Percentiles rank a stretch among this genome's conserved stretches.
Evolutionary conservation across 2,113 vertebrate genomes (phyloP).

Genomic region (Cephalopterus ornatus): DNA sequence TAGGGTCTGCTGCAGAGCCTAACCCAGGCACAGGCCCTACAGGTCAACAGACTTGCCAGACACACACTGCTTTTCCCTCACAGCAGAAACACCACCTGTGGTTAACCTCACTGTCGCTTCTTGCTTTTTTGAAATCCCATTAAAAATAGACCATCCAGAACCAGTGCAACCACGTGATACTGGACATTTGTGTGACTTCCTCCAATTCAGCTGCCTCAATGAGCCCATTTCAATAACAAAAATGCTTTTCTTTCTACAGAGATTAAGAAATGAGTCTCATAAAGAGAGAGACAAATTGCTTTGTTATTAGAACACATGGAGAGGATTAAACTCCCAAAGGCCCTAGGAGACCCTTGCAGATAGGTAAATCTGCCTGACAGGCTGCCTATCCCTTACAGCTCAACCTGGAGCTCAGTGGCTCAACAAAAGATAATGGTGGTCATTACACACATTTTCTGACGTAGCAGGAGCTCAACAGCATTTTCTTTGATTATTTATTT

Average conservation of each 20-base stretch:
- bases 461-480: neutral
- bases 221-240: neutral
- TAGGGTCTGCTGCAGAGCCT: neutral
- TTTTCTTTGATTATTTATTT: neutral
- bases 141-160: conserved; percentile 1
- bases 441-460: neutral
- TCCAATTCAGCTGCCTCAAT: neutral
- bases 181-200: neutral
- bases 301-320: neutral
- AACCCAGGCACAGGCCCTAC: neutral
- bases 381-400: neutral
- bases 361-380: neutral
- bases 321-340: neutral
- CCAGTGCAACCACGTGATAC: neutral
- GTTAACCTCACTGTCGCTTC: neutral
- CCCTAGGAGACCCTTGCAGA: neutral
- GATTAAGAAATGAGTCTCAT: neutral
- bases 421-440: neutral
- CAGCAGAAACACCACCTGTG: neutral
- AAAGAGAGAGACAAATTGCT: neutral
- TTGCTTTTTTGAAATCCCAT: neutral
- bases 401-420: neutral
- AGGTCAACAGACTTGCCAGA: neutral
- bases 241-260: neutral
- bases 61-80: neutral